Conservation (phyloP, 2,888 invertebrate genomes). For the Steinernema scapterisci region DNA sequence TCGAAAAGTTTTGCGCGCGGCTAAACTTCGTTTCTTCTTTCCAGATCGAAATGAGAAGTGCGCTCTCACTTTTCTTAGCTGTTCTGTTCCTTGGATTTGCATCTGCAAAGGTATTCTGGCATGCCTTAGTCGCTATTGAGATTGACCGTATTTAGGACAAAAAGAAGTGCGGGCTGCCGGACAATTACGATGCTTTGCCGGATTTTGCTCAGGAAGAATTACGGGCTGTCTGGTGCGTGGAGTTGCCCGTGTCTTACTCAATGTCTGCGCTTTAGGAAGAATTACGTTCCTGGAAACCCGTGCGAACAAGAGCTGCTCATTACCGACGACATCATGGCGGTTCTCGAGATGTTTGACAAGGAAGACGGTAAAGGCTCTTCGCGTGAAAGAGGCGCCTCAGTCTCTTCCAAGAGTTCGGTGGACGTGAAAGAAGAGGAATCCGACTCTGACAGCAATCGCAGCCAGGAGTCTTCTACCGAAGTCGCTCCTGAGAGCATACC, state of each 20-base stretch:
- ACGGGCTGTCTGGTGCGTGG: constrained; percentile 59
- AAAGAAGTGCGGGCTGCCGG: constrained; percentile 53
- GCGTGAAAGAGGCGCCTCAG: neutral
- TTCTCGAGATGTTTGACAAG: constrained; percentile 57
- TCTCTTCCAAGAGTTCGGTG: neutral
- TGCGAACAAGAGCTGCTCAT: constrained; percentile 58
- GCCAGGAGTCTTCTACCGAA: neutral
- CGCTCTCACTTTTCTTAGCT: neutral
- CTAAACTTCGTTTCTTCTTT: neutral
- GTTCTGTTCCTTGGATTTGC: neutral
- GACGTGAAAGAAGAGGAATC: neutral
- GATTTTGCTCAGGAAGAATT: constrained; percentile 63
- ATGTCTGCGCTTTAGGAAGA: constrained; percentile 49
- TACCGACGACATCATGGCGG: constrained; percentile 59
- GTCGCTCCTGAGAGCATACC: constrained; percentile 11
- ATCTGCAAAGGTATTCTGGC: neutral
- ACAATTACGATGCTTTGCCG: constrained; percentile 52
- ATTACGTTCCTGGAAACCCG: constrained; percentile 53
- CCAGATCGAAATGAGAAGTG: neutral
- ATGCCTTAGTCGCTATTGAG: neutral
- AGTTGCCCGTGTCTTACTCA: no score
- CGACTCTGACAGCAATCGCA: neutral
- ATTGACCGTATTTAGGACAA: neutral
- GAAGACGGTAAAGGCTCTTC: constrained; percentile 35
- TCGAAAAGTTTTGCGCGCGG: neutral